Base-by-base conservation (phyloP, 2,888 invertebrate genomes). In the Serrognathus titanus region DNA sequence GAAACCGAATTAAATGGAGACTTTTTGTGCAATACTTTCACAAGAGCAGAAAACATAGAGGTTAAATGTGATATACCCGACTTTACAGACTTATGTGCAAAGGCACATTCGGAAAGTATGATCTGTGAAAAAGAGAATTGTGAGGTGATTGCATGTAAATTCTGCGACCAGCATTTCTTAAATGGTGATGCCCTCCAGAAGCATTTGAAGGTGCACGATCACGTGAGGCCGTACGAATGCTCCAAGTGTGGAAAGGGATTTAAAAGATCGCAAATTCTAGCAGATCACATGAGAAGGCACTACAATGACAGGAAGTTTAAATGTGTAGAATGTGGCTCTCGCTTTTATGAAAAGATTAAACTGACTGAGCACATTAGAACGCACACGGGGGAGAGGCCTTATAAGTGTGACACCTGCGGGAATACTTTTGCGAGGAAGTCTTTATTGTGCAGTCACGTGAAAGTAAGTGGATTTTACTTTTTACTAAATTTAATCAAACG, bases 361-460 rank as follows among this genome's bases (percentile, higher is more conserved):
- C 67, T 78, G 53, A 78, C 78, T 65, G 79, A 78, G 53, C 79
- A 79, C 59, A 78, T 79, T 78, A 61, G 79, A 38, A 79, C 78
- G 1, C 79, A 79, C 59, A 79, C 78, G 2, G 78, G 78, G 58
- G 79, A 79, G 63, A 64, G 78, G 38, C 79, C 79, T 5, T 79
- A 77, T 64, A 75, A 74, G 47, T 79, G 79, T 57, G 75, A 78
- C 59, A 76, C 76, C 64, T 79, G 79, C 59, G 78, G 78, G 1
- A 78, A 78, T 63, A 78, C 78, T 5, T 79, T 79, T 60, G 62
- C 63, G 6, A 60, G 63, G 41, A 51, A 53, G 3, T 55, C 60
- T 35, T 41, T 63, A 24, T 43, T 63, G 13, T 9, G 43, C 16
- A 43, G 20, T 43, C 43, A 43, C 6, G 9, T 43, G 16, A 43